A percentile compares a stretch with the other conserved stretches of the same genome.
Evolutionary conservation across 2,797 vertebrate species (phyloP).

Genomic region (Aythya fuligula): DNA sequence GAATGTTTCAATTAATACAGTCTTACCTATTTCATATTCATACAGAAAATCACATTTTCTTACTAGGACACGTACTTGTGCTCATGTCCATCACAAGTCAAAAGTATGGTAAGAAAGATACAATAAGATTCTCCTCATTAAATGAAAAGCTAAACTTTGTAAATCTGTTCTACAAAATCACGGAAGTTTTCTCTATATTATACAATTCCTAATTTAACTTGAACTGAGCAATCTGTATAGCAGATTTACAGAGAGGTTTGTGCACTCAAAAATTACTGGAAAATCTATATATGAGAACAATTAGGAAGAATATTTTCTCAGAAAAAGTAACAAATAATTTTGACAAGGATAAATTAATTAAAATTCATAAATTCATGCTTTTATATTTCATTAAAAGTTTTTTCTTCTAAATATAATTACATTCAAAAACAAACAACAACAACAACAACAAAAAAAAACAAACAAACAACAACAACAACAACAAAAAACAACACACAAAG

Average conservation of each 20-base stretch:
- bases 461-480: no score
- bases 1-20: background rate
- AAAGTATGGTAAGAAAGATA: background rate
- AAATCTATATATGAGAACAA: background rate
- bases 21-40: background rate
- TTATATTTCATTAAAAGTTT: background rate
- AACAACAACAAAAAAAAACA: fast-evolving
- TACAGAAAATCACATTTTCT: background rate
- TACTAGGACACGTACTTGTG: background rate
- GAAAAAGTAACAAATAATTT: background rate
- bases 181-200: background rate
- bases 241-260: background rate
- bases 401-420: background rate
- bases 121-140: fast-evolving
- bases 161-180: background rate
- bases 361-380: background rate
- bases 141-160: background rate
- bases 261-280: background rate
- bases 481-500: background rate
- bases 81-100: background rate
- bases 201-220: background rate
- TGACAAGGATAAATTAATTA: background rate
- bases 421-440: background rate
- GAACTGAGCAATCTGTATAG: background rate
- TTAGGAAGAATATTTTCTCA: background rate